Conservation (phyloP, 2,113 vertebrate genomes). For the Ceuthmochares aereus region DNA sequence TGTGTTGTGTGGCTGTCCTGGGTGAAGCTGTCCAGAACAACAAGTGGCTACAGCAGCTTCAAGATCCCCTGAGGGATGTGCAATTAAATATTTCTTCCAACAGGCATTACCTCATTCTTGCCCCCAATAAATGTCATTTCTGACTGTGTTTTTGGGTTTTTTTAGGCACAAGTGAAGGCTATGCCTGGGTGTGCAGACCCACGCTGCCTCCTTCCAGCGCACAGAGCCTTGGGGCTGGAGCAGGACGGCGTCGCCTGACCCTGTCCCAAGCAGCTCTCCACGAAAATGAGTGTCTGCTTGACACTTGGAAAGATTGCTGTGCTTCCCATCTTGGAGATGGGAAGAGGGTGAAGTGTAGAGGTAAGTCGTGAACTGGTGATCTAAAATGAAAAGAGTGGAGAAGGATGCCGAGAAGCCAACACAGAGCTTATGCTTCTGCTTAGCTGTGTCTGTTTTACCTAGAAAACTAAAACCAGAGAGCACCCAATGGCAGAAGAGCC, state of each 20-base stretch:
- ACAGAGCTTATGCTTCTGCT: background rate
- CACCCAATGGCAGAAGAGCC: background rate
- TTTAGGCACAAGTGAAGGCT: background rate
- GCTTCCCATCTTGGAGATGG: background rate
- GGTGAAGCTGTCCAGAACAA: background rate
- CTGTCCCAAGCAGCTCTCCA: background rate
- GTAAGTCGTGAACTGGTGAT: background rate
- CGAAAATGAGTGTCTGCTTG: background rate
- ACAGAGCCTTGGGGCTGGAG: background rate
- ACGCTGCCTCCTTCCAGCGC: background rate
- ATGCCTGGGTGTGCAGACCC: background rate
- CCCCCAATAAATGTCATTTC: background rate
- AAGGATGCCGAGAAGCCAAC: background rate
- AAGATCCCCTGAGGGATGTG: background rate
- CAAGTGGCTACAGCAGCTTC: background rate
- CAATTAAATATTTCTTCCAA: background rate
- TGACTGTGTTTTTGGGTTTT: background rate
- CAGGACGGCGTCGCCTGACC: background rate
- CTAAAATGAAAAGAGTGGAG: background rate
- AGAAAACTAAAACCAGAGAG: background rate
- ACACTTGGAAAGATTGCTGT: background rate
- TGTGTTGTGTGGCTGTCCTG: background rate
- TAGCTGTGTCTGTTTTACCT: background rate
- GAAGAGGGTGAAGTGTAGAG: background rate
- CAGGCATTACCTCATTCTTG: fast-evolving